phyloP scores from a whole-genome alignment of 2,797 vertebrate species.

The Molossus alvarezi region DNA sequence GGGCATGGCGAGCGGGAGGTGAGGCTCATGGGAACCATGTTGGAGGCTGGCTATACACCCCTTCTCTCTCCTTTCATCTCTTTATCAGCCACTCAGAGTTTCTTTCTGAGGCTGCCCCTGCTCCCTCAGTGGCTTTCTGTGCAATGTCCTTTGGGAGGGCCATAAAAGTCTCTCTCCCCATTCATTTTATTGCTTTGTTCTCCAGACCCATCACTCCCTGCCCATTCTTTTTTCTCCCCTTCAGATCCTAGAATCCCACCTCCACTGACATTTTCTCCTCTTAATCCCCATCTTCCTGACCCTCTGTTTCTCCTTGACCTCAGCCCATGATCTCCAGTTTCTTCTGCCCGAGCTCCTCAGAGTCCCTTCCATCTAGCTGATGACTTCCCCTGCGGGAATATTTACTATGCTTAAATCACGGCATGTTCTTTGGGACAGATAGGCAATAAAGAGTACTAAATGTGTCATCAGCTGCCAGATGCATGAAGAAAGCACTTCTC shows the following conservation, averaged over 20 bases:
- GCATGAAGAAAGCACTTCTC: constrained; percentile 80
- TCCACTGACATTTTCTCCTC: neutral
- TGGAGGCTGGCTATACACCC: neutral
- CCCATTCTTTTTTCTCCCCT: neutral
- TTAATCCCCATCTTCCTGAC: constrained; percentile 40
- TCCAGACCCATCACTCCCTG: neutral
- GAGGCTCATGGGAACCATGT: neutral
- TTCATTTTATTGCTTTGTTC: neutral
- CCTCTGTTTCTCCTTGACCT: constrained; percentile 61
- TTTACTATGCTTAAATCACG: constrained; percentile 79
- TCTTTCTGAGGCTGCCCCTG: neutral
- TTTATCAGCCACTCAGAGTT: neutral
- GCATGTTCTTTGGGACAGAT: constrained; percentile 75
- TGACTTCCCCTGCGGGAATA: constrained; percentile 62
- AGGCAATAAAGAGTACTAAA: constrained; percentile 84
- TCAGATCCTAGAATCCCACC: neutral
- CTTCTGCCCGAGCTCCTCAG: neutral
- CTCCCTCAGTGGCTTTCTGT: neutral
- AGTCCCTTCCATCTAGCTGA: constrained; percentile 49
- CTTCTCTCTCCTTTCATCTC: neutral
- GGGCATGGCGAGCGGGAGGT: neutral
- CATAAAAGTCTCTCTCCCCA: neutral
- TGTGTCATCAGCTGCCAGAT: constrained; percentile 82
- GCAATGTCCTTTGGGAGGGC: neutral
- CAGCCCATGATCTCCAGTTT: neutral